Base-by-base conservation (phyloP, 1,140 invertebrate species). In the Magallana ariakensis region DNA sequence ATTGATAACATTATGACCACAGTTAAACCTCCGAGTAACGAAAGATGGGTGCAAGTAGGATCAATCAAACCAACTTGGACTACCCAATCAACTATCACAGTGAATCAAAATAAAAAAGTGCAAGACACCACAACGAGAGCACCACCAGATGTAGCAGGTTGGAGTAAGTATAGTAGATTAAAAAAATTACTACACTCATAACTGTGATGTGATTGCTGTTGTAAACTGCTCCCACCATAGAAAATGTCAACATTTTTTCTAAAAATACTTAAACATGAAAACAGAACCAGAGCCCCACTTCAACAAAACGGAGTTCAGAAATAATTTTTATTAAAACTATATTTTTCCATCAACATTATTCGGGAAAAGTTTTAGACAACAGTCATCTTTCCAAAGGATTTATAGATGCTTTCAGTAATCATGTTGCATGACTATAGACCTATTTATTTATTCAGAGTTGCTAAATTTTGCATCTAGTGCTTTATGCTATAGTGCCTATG, bases 1-100 rank as follows among this genome's bases (percentile, higher is more conserved):
- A 75, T 75, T 26, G 66, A 33, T 11, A 75, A 75, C 66, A 13
- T 75, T 10, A 75, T 75, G 66, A 75, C 66, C 22, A 75, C 66
- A 75, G 33, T 75, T 13, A 75, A 75, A 75, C 66, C 66, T 13
- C 66, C 66, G 5, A 75, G 11, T 26, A 75, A 75, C 22, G 80
- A 82, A 54, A 46, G 80, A 55, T 82, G 80, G 80, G 80, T 82
- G 10, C 46, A 82, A 82, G 80, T 82, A 6, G 80, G 80, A 82
- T 82, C 80, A 9, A 55, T 82, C 5, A 54, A 82, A 22, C 46
- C 46, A 8, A 55, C 80, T 11, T 82, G 80, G 80, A 82, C 80
- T 54, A 82, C 80, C 13, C 46, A 82, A 54, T 54, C 80, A 54
- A 55, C 54, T 55, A 26, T 82, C 19, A 82, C 46, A 8, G 80